These are phyloP conservation scores for Halichoerus grypus DNA, from an alignment of 2,113 vertebrate species.

Conservation along the genomic window DNA sequence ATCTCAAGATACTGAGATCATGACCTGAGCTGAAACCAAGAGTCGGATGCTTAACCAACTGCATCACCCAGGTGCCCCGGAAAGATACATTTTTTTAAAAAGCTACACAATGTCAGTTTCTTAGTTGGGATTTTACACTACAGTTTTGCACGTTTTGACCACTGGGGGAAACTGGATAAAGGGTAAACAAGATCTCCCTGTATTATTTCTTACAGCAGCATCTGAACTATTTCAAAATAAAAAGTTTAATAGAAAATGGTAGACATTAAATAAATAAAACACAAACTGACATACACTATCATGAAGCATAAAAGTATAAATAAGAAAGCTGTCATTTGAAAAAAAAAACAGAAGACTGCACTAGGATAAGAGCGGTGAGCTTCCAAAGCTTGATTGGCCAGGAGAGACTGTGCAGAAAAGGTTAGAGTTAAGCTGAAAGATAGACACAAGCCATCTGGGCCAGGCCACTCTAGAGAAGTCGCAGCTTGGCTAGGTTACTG, in stretches of 20 bases:
- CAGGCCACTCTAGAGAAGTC: not conserved
- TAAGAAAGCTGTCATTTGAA: not conserved
- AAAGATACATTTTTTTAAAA: not conserved
- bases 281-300: not conserved
- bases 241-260: not conserved
- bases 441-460: rapidly evolving
- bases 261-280: not conserved
- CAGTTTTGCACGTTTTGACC: not conserved
- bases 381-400: not conserved
- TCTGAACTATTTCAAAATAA: not conserved
- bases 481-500: not conserved
- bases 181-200: not conserved
- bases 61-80: not conserved
- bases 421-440: not conserved
- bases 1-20: not conserved
- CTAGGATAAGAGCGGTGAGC: not conserved
- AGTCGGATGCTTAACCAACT: not conserved
- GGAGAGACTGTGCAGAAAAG: not conserved
- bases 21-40: not conserved
- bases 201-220: not conserved
- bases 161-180: not conserved
- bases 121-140: not conserved
- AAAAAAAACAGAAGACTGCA: not conserved
- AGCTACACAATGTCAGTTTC: not conserved
- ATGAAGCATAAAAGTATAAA: not conserved